These are phyloP conservation scores for Lepilemur ruficaudatus DNA, from an alignment of 2,797 vertebrate genomes.

Conservation along the genomic window DNA sequence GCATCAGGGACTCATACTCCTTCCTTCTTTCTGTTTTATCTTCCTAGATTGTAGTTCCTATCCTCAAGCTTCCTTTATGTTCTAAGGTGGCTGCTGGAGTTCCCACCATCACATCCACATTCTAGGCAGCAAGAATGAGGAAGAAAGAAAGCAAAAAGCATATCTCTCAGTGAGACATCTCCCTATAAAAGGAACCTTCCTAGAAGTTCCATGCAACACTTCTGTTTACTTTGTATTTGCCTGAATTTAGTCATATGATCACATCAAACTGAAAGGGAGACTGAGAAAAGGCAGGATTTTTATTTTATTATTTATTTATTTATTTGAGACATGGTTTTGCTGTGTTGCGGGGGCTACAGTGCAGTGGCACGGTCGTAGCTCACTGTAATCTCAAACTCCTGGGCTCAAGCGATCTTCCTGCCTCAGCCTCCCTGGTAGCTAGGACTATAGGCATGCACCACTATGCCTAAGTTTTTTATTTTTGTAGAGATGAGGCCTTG, in stretches of 20 bases:
- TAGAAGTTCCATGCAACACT: background rate
- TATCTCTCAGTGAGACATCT: background rate
- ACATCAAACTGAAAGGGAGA: background rate
- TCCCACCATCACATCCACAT: background rate
- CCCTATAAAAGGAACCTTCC: background rate
- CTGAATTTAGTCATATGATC: background rate
- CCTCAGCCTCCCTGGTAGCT: too few relatives aligned
- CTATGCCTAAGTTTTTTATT: too few relatives aligned
- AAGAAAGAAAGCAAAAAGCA: background rate
- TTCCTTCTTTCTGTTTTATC: background rate
- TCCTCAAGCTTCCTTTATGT: background rate
- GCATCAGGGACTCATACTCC: background rate
- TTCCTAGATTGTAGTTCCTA: background rate
- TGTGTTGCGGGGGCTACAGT: background rate
- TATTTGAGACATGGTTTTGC: background rate
- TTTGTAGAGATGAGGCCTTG: too few relatives aligned
- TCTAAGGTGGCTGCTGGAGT: background rate
- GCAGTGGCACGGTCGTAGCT: too few relatives aligned
- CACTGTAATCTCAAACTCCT: too few relatives aligned
- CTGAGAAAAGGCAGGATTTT: background rate
- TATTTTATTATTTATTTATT: background rate
- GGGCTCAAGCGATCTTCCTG: too few relatives aligned
- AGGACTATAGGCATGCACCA: too few relatives aligned
- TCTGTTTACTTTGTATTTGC: background rate
- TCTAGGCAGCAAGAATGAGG: background rate